Conservation (phyloP, 2,888 invertebrate species). For the Macropis europaea region DNA sequence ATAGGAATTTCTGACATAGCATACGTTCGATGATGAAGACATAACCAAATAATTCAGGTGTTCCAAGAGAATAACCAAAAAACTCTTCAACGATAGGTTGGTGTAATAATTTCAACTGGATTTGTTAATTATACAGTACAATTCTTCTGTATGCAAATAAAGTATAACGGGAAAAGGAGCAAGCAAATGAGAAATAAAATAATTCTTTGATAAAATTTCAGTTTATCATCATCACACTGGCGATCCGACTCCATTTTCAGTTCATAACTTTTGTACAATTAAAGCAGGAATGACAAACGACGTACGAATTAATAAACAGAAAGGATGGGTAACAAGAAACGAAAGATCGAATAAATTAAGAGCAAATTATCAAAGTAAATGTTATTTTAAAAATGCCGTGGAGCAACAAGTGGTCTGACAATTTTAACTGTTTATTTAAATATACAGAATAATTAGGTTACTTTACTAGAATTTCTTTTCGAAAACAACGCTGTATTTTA, state of each 20-base stretch:
- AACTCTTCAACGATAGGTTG: conserved; percentile 7
- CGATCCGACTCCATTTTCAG: conserved; percentile 11
- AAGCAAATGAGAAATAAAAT: conserved; percentile 12
- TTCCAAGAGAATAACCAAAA: not conserved
- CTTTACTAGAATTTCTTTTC: too few species aligned
- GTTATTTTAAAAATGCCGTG: too few species aligned
- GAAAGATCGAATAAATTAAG: not conserved
- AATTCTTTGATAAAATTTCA: conserved; percentile 31
- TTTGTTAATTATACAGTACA: conserved; percentile 38
- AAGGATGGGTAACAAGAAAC: not conserved
- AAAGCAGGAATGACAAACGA: conserved; percentile 24
- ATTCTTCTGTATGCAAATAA: conserved; percentile 47
- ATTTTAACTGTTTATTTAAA: too few species aligned
- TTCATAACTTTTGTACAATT: conserved; percentile 17
- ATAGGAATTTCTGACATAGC: conserved; percentile 39
- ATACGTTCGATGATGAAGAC: conserved; percentile 12
- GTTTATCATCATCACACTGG: conserved; percentile 26
- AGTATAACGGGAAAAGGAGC: not conserved
- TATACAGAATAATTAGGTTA: too few species aligned
- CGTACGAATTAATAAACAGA: conserved; percentile 23
- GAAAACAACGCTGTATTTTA: too few species aligned
- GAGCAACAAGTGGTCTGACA: too few species aligned
- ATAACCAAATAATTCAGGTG: conserved; percentile 46
- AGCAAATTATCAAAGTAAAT: too few species aligned
- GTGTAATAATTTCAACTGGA: conserved; percentile 46